Conservation (phyloP, 2,888 invertebrate genomes). For the Invenusta paracnida region DNA sequence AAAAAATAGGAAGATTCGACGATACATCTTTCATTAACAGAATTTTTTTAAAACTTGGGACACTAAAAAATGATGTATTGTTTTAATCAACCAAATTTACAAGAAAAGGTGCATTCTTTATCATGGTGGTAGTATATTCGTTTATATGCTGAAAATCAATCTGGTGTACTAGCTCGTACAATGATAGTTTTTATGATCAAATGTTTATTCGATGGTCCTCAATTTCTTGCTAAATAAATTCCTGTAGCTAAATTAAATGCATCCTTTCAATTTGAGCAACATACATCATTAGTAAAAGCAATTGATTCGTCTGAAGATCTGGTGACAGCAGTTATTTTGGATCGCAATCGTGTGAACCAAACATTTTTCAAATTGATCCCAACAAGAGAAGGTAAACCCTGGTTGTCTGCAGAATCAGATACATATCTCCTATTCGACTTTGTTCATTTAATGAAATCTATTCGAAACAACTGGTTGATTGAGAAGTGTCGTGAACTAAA, state of each 20-base stretch:
- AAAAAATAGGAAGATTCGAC: too few species aligned
- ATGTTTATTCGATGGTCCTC: neutral
- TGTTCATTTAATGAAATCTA: neutral
- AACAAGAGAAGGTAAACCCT: neutral
- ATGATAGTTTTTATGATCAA: neutral
- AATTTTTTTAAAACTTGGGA: too few species aligned
- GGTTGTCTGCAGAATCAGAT: neutral
- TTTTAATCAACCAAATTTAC: neutral
- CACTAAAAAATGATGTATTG: too few species aligned
- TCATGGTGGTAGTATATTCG: neutral
- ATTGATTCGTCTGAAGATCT: neutral
- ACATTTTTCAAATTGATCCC: neutral
- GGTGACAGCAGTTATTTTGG: neutral
- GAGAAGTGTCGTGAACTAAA: neutral
- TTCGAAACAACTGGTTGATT: neutral
- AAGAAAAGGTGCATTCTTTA: neutral
- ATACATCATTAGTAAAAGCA: neutral
- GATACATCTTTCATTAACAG: too few species aligned
- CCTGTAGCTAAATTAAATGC: neutral
- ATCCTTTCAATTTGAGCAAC: neutral
- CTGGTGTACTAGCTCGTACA: neutral
- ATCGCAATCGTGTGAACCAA: neutral
- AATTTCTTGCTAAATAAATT: neutral
- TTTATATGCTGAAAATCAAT: neutral
- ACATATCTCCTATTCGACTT: neutral